Conservation (phyloP, 2,113 vertebrate species). For the Eolophus roseicapilla region DNA sequence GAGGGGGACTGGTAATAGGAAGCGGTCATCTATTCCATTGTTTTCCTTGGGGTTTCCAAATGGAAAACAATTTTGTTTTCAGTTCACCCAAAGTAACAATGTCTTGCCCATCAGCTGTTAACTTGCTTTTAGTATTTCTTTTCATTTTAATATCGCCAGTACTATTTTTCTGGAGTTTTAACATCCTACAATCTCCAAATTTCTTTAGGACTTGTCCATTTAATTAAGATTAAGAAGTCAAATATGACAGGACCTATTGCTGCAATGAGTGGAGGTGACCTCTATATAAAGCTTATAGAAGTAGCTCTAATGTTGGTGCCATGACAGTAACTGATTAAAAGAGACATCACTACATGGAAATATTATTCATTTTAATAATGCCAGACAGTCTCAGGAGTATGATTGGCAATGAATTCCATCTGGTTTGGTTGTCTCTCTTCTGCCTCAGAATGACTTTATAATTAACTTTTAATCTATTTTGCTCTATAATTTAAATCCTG, state of each 20-base stretch:
- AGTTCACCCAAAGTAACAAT: background rate
- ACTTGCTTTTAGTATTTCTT: background rate
- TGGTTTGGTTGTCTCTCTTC: constrained; percentile 43
- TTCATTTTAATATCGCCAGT: background rate
- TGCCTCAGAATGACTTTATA: constrained; percentile 16
- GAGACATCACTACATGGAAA: background rate
- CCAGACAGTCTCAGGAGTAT: background rate
- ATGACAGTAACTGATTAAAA: constrained; percentile 6
- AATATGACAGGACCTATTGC: background rate
- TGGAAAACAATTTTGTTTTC: background rate
- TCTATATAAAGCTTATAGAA: background rate
- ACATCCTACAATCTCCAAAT: background rate
- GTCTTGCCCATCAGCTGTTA: background rate
- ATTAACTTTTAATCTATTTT: constrained; percentile 30
- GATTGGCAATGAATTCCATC: constrained; percentile 27
- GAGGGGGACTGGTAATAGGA: background rate
- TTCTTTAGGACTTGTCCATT: background rate
- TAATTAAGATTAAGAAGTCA: background rate
- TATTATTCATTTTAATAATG: constrained; percentile 43
- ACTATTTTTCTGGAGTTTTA: background rate
- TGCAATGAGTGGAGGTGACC: background rate
- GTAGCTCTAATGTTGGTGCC: background rate
- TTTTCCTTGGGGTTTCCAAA: background rate
- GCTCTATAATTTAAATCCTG: background rate
- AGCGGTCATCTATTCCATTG: background rate